phyloP scores from a whole-genome alignment of 1,140 invertebrate genomes.

The Penaeus chinensis region DNA sequence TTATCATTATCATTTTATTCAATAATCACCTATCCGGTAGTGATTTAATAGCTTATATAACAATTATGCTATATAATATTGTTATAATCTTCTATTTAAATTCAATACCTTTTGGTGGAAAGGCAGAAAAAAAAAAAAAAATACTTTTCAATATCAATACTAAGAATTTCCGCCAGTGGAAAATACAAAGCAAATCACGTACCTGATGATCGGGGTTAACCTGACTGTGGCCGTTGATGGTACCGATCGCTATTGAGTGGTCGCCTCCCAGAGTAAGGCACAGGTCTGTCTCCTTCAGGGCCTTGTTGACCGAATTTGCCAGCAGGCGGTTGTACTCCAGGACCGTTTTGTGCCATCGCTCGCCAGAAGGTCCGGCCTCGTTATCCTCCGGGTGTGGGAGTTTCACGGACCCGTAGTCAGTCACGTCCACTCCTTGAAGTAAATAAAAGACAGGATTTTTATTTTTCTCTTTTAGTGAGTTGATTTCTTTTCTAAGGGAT shows the following conservation, averaged over 20 bases:
- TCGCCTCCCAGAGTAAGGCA: constrained; percentile 77
- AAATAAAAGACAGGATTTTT: too few relatives aligned
- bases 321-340: constrained; percentile 29
- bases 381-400: neutral
- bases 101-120: too few relatives aligned
- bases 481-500: too few relatives aligned
- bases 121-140: too few relatives aligned
- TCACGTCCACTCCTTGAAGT: constrained; percentile 10
- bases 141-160: neutral
- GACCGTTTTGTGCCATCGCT: constrained; percentile 23
- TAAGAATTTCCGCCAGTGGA: neutral
- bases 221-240: constrained; percentile 83
- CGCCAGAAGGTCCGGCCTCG: constrained; percentile 29
- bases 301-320: constrained; percentile 7
- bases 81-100: too few relatives aligned
- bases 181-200: neutral
- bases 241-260: constrained; percentile 87
- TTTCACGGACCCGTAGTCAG: constrained; percentile 7
- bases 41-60: too few relatives aligned
- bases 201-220: constrained; percentile 73
- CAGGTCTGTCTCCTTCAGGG: constrained; percentile 37
- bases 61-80: too few relatives aligned
- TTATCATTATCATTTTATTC: too few relatives aligned
- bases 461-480: too few relatives aligned
- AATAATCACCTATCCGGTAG: too few relatives aligned